Evolutionary conservation across 2,113 vertebrate genomes (phyloP).

Genomic region (Neodontobutis hainanensis): DNA sequence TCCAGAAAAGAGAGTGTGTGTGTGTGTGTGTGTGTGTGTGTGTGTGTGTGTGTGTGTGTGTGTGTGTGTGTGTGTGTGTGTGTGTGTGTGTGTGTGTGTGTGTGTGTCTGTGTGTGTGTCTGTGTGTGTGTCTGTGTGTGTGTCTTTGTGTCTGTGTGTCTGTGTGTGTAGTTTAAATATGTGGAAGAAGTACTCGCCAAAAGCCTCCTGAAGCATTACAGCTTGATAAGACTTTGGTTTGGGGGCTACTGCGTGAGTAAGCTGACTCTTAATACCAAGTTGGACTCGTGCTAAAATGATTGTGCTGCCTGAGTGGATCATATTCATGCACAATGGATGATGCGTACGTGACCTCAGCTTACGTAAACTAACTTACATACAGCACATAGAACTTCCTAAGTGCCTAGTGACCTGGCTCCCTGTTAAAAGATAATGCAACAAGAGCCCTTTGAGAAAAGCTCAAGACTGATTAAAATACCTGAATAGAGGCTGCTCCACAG

Average conservation of each 20-base stretch:
- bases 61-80: no score
- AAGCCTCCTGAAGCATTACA: slow-evolving; percentile 2
- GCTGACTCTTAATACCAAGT: slow-evolving; percentile 22
- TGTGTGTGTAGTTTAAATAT: slow-evolving; percentile 7
- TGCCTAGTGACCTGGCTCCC: neutral
- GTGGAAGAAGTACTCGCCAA: neutral
- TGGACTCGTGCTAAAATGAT: slow-evolving; percentile 22
- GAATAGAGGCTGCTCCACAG: slow-evolving; percentile 2
- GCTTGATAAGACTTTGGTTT: slow-evolving; percentile 34
- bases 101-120: no score
- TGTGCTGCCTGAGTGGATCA: slow-evolving; percentile 14
- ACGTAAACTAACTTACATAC: slow-evolving; percentile 1
- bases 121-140: no score
- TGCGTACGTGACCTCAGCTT: neutral
- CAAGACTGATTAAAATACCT: slow-evolving; percentile 6
- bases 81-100: no score
- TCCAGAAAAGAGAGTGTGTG: neutral
- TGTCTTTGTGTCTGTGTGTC: no score
- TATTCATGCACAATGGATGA: neutral
- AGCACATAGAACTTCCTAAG: slow-evolving; percentile 1
- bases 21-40: no score
- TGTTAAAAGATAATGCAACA: neutral
- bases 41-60: no score
- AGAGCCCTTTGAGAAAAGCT: neutral
- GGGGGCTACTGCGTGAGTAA: slow-evolving; percentile 31